phyloP scores from a whole-genome alignment of 2,113 vertebrate genomes.

The Saiga tatarica region DNA sequence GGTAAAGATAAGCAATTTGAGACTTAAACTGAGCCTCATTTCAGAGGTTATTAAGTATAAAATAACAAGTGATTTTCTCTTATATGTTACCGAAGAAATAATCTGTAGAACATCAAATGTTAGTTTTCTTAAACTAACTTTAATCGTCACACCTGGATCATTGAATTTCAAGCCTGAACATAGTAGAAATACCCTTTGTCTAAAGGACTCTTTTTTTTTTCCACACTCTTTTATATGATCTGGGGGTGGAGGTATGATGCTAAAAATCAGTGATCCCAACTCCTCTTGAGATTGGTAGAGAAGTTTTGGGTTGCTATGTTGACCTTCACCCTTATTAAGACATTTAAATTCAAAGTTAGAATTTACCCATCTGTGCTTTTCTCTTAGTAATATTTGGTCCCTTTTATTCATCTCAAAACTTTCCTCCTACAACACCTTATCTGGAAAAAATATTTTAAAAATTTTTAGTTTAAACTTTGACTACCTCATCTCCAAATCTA shows the following conservation, averaged over 20 bases:
- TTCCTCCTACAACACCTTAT: background rate
- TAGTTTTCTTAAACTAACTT: conserved; percentile 21
- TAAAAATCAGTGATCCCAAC: background rate
- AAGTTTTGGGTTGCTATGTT: background rate
- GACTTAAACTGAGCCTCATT: conserved; percentile 68
- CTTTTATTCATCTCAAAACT: background rate
- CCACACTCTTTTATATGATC: background rate
- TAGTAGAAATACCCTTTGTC: background rate
- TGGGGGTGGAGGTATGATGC: no score
- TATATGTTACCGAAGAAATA: conserved; percentile 3
- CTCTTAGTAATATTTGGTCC: background rate
- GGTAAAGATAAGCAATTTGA: conserved; percentile 65
- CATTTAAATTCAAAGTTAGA: background rate
- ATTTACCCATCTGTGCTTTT: background rate
- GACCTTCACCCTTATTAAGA: background rate
- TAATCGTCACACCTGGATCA: background rate
- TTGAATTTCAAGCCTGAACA: background rate
- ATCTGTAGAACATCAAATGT: background rate
- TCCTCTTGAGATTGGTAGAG: background rate
- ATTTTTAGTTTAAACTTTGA: background rate
- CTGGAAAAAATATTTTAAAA: background rate
- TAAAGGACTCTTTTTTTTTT: background rate
- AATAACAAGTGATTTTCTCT: conserved; percentile 22
- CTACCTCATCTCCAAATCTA: background rate
- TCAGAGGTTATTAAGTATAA: conserved; percentile 42